Base-by-base conservation (phyloP, 2,113 vertebrate species). In the Desmodus rotundus region DNA sequence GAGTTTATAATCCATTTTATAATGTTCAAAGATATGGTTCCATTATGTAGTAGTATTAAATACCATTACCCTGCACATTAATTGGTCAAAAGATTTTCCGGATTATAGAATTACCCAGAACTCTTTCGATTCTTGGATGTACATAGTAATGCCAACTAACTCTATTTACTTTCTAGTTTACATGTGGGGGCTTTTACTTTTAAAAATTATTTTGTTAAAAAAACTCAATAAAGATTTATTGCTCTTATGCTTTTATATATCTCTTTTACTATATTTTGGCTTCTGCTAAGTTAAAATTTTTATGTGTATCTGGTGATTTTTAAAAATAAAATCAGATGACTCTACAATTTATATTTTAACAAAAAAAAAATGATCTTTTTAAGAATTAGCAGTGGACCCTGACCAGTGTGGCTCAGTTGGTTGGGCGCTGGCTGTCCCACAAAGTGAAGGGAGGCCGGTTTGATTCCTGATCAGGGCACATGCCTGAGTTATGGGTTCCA, bases 151-250 rank as follows among this genome's bases (percentile, higher is more conserved):
- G 45, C 61, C 74, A 85, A 77, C 72, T 97, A 96, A 93, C 70
- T 76, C 89, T 92, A 95, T 94, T 98, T 97, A 92, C 90, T 87
- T 96, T 97, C 45, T 89, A 95, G 91, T 97, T 95, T 96, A 97
- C 73, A 20, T 87, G 68, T 84, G 84, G 89, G 83, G 81, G 3
- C 41, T 95, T 96, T 97, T 96, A 89, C 96, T 98, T 98, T 97
- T 93, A 92, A 90, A 96, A 96, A 92, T 97, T 98, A 98, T 98
- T 98, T 98, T 98, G 95, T 98, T 95, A 65, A 92, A 94, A 98
- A 98, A 97, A 96, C 47, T 73, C 98, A 98, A 98, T 98, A 98
- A 98, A 98, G 33, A 97, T 97, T 97, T 98, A 98, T 97, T 97
- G 94, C 81, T 63, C 0, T 93, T 50, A 77, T 1, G 9, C 50